Percentiles rank a stretch among this genome's conserved stretches.
Evolutionary conservation across 2,888 invertebrate genomes (phyloP).

Genomic region (Trissolcus japonicus): DNA sequence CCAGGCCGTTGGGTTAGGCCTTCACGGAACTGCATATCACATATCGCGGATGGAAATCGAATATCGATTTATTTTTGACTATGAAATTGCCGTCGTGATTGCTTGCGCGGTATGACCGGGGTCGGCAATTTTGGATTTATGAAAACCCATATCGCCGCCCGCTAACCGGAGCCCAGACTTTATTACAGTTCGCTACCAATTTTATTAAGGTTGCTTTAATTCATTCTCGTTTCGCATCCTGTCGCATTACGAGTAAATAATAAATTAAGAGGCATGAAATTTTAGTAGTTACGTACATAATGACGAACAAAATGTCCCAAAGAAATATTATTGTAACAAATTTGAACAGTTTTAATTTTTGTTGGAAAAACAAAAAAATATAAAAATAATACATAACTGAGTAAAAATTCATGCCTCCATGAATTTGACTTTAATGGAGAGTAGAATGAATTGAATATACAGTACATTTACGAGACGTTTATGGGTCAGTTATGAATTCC

Average conservation of each 20-base stretch:
- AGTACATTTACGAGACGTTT: too few relatives aligned
- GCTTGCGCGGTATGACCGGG: slow-evolving; percentile 29
- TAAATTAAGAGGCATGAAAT: slow-evolving; percentile 13
- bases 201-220: slow-evolving; percentile 42
- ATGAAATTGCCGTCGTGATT: slow-evolving; percentile 50
- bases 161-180: slow-evolving; percentile 25
- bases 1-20: slow-evolving; percentile 36
- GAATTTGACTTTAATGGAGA: too few relatives aligned
- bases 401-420: too few relatives aligned
- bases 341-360: not conserved
- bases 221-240: slow-evolving; percentile 14
- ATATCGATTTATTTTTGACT: slow-evolving; percentile 56
- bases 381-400: too few relatives aligned
- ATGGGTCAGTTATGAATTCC: too few relatives aligned
- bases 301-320: too few relatives aligned
- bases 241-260: slow-evolving; percentile 20
- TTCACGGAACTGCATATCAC: slow-evolving; percentile 31
- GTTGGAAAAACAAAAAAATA: not conserved
- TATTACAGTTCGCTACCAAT: slow-evolving; percentile 46
- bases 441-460: too few relatives aligned
- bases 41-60: slow-evolving; percentile 48
- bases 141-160: slow-evolving; percentile 34
- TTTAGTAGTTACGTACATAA: too few relatives aligned
- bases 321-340: not conserved
- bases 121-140: slow-evolving; percentile 49